Base-by-base conservation (phyloP, 1,140 invertebrate species). In the Bradynema listronoti region DNA sequence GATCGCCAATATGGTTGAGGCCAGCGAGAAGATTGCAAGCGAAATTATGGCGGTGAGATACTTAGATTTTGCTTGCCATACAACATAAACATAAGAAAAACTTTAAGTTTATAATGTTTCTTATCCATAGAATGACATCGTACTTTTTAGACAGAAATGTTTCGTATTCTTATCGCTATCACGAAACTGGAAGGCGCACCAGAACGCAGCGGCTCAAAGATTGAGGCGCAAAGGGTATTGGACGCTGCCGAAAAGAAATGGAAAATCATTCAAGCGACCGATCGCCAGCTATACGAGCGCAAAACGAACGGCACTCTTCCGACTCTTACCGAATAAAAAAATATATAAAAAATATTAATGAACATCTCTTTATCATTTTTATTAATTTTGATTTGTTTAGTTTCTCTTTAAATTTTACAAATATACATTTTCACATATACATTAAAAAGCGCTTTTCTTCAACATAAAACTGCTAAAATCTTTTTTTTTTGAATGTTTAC, bases 1-100 rank as follows among this genome's bases (percentile, higher is more conserved):
- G 11, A 64, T 77, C 16, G 73, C 74, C 0, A 77, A 77, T 58
- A 73, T 77, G 24, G 66, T 78, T 51, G 67, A 65, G 29, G 30
- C 34, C 6, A 45, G 47, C 49, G 74, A 77, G 33, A 68, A 63
- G 32, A 54, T 76, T 6, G 77, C 76, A 30, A 47, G 72, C 7
- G 61, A 74, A 57, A 69, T 77, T 16, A 65, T 77, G 25, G 61
- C 65, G 11, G 72, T 74, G 30, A 68, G 75, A 56, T 9, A 6
- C 9, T 29, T 68, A 46, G 27, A 16, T 19, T 36, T 16, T 22
- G 9, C 25, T 66, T 58, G n/a, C n/a, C 55, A 52, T 54, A 14
- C 27, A 11, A 49, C 11, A 9, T 49, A 16, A 11, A 49, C n/a
- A 11, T 11, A 11, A 19, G 16, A 49, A 27, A 49, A 49, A 16